Percentiles rank a stretch among this genome's conserved stretches.
Evolutionary conservation across 2,797 vertebrate genomes (phyloP).

Genomic region (Smutsia gigantea): DNA sequence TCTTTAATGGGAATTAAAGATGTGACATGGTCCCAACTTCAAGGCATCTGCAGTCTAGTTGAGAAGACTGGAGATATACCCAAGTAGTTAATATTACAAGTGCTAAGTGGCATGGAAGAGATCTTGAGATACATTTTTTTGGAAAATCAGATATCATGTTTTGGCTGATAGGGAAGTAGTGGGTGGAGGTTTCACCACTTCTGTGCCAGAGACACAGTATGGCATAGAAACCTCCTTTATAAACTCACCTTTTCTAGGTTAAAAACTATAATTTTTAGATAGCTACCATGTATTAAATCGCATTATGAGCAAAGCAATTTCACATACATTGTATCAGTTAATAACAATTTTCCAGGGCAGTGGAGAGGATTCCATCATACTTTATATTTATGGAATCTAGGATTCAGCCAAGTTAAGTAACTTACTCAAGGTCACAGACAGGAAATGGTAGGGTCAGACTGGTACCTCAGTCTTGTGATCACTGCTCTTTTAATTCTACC

Average conservation of each 20-base stretch:
- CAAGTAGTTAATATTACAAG: not conserved
- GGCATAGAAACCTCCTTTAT: not conserved
- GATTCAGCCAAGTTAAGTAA: not conserved
- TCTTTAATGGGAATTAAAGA: not conserved
- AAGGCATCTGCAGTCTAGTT: not conserved
- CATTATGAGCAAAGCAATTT: not conserved
- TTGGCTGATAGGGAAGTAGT: not conserved
- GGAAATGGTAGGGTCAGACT: not conserved
- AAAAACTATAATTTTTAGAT: not conserved
- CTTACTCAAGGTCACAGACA: not conserved
- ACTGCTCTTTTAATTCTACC: conserved; percentile 48
- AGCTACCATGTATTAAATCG: not conserved
- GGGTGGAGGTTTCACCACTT: not conserved
- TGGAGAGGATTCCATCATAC: not conserved
- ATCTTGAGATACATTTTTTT: not conserved
- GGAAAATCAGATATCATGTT: not conserved
- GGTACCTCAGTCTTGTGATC: not conserved
- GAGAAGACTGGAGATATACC: not conserved
- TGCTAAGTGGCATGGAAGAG: not conserved
- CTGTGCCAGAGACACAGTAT: not conserved
- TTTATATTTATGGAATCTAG: not conserved
- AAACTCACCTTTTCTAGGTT: not conserved
- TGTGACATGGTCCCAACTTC: not conserved
- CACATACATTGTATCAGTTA: not conserved
- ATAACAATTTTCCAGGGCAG: not conserved